These are phyloP conservation scores for Tragelaphus oryx DNA, from an alignment of 2,797 vertebrate genomes.

Conservation along the genomic window DNA sequence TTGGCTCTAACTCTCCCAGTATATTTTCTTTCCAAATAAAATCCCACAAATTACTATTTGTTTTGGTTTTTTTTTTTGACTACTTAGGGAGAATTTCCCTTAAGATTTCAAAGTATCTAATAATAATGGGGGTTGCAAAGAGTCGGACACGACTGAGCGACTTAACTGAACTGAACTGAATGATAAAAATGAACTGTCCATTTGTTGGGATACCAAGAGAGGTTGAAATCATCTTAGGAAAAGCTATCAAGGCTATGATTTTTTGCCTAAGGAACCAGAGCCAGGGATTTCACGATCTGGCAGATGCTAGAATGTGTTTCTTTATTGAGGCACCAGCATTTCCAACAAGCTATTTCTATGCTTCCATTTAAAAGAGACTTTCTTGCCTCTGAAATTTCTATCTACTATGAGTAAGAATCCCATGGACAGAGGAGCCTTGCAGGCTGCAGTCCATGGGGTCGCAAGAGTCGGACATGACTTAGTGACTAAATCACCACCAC, in stretches of 20 bases:
- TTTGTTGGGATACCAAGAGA: not conserved
- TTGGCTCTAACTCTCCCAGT: not conserved
- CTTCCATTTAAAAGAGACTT: not conserved
- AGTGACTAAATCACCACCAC: not conserved
- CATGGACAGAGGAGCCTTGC: not conserved
- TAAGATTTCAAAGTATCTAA: not conserved
- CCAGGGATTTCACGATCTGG: conserved; percentile 15
- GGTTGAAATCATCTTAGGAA: not conserved
- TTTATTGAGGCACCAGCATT: not conserved
- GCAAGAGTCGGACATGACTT: not conserved
- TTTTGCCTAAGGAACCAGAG: not conserved
- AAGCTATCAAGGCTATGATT: not conserved
- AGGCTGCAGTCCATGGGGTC: not conserved
- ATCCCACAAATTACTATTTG: not conserved
- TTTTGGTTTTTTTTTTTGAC: not conserved
- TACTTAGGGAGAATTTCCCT: not conserved
- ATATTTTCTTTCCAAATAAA: not conserved
- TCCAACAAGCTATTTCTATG: not conserved
- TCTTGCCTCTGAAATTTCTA: not conserved
- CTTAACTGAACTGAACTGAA: too few species aligned
- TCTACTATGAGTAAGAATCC: not conserved
- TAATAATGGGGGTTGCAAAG: too few species aligned
- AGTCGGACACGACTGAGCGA: too few species aligned
- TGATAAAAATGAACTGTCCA: not conserved
- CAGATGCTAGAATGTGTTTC: not conserved